Conservation (phyloP, 2,888 invertebrate genomes). For the Thysanoteuthis rhombus region DNA sequence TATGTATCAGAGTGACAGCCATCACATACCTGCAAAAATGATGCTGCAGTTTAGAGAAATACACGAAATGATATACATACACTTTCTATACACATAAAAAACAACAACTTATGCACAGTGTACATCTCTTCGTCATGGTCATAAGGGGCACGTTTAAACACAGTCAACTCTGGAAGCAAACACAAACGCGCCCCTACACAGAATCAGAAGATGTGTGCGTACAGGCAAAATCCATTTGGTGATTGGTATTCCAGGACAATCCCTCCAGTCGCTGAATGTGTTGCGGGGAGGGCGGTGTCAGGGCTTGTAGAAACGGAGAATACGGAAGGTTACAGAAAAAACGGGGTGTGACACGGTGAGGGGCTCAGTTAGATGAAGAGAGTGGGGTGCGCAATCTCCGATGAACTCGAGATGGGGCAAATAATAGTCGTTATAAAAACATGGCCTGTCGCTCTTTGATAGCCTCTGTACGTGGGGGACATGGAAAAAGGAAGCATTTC, state of each 20-base stretch:
- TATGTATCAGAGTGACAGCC: too few species aligned
- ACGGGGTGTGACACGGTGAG: background rate
- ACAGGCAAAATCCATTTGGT: background rate
- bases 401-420: background rate
- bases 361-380: background rate
- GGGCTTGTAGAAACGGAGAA: background rate
- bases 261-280: background rate
- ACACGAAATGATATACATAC: too few species aligned
- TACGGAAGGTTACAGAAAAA: background rate
- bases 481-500: background rate
- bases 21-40: too few species aligned
- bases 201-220: background rate
- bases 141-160: too few species aligned
- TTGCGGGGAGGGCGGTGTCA: background rate
- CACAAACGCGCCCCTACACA: background rate
- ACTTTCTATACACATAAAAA: too few species aligned
- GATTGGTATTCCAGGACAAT: background rate
- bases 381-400: background rate
- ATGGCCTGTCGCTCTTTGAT: conserved; percentile 12
- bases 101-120: too few species aligned
- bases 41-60: too few species aligned
- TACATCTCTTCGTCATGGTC: too few species aligned
- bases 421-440: background rate
- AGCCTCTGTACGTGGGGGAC: background rate
- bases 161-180: background rate